Conservation (phyloP, 2,888 invertebrate species). For the Lamellibrachia satsuma region DNA sequence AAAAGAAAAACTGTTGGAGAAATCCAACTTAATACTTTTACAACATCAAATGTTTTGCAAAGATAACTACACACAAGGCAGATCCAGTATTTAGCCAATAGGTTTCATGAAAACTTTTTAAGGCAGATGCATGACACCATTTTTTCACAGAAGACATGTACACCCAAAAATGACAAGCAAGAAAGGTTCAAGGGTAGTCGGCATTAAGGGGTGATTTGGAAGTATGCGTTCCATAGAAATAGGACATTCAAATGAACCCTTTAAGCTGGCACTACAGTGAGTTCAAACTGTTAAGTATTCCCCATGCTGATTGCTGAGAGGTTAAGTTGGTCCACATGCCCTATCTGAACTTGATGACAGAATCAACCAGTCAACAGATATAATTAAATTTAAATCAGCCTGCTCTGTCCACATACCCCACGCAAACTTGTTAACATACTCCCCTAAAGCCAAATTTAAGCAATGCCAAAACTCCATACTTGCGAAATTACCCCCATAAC, state of each 20-base stretch:
- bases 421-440: not conserved
- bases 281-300: not conserved
- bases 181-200: no score
- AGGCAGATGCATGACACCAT: no score
- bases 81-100: no score
- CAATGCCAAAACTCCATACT: not conserved
- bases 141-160: no score
- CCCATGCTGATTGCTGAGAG: not conserved
- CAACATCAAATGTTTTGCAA: no score
- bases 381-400: not conserved
- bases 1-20: no score
- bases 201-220: no score
- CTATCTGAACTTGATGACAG: not conserved
- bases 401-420: not conserved
- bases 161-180: no score
- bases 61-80: no score
- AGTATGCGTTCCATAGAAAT: not conserved
- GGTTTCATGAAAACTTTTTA: no score
- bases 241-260: not conserved
- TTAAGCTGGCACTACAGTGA: no score
- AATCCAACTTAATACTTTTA: no score
- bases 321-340: not conserved
- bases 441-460: not conserved
- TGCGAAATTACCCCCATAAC: not conserved
- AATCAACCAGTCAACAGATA: not conserved